Conservation (phyloP, 2,888 invertebrate species). For the Temnothorax ravouxi region DNA sequence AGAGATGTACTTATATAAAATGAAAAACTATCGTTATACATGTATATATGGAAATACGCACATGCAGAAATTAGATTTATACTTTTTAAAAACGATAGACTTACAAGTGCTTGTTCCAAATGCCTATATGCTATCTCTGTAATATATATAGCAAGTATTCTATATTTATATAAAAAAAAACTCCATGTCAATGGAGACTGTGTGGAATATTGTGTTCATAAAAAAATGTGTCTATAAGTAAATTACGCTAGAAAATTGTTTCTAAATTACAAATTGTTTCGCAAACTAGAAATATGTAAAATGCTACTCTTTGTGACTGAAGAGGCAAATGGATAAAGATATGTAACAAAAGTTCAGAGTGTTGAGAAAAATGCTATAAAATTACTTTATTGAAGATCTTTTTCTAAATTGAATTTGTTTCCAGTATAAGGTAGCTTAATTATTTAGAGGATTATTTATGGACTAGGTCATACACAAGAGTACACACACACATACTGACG, state of each 20-base stretch:
- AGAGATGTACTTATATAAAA: constrained; percentile 42
- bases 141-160: neutral
- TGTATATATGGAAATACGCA: constrained; percentile 55
- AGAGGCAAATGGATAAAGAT: neutral
- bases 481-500: constrained; percentile 15
- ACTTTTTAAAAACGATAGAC: constrained; percentile 39
- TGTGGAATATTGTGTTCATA: neutral
- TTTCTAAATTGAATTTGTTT: constrained; percentile 29
- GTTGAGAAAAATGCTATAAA: constrained; percentile 7
- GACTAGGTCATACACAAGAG: constrained; percentile 33
- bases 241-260: neutral
- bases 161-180: neutral
- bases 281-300: neutral
- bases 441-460: constrained; percentile 21
- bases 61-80: constrained; percentile 44
- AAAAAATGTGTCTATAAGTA: neutral
- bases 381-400: constrained; percentile 3
- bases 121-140: neutral
- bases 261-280: constrained; percentile 4
- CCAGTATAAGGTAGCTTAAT: neutral
- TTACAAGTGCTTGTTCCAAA: constrained; percentile 19
- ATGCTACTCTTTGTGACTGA: neutral
- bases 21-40: constrained; percentile 49
- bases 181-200: neutral
- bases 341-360: neutral